A percentile compares a stretch with the other conserved stretches of the same genome.
phyloP scores from a whole-genome alignment of 2,797 vertebrate species.

The Rhinoraja longicauda region DNA sequence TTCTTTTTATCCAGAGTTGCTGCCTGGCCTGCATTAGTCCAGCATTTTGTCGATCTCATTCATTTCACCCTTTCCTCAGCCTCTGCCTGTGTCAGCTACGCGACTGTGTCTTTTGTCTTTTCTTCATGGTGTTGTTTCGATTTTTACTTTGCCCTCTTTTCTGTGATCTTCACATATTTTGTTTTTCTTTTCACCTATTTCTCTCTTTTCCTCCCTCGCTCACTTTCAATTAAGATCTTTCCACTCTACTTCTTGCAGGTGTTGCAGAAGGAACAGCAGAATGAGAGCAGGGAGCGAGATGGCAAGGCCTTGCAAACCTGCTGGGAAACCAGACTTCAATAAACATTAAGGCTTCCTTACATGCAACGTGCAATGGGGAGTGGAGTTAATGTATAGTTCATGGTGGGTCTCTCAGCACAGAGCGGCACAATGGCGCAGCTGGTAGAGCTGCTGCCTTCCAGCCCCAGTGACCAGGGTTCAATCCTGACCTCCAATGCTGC shows the following conservation, averaged over 20 bases:
- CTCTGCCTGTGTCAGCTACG: not conserved
- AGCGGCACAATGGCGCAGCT: no score
- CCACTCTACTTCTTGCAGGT: not conserved
- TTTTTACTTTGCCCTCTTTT: no score
- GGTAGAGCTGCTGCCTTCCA: no score
- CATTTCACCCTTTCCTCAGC: not conserved
- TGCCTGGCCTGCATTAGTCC: no score
- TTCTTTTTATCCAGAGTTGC: no score
- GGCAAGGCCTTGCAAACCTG: not conserved
- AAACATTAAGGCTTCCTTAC: not conserved
- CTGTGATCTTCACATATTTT: not conserved
- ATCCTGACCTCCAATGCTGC: no score
- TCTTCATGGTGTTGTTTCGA: not conserved
- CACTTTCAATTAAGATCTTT: not conserved
- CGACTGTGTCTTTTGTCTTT: not conserved
- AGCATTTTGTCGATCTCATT: not conserved
- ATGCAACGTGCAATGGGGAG: not conserved
- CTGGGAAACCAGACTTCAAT: not conserved
- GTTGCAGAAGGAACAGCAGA: not conserved
- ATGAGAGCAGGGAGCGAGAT: not conserved
- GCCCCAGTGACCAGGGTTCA: no score
- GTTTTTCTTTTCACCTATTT: not conserved
- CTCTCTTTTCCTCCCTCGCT: not conserved
- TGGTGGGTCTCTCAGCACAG: not conserved
- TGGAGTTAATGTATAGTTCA: not conserved